phyloP scores from a whole-genome alignment of 2,797 vertebrate species.

The Sebastes itinus region DNA sequence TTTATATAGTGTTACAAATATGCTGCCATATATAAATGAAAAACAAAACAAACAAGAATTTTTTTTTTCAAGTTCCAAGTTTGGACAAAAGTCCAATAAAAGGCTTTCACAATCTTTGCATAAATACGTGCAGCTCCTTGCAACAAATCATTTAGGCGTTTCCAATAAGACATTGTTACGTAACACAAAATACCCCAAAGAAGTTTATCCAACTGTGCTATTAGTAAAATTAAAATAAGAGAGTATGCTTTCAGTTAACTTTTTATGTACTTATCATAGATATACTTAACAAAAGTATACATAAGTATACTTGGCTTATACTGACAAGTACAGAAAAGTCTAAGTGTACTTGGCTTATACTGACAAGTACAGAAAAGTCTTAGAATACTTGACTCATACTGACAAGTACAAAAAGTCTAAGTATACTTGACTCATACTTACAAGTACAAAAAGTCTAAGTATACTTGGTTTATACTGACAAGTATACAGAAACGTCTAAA shows the following conservation, averaged over 20 bases:
- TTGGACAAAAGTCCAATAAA: neutral
- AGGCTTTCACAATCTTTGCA: neutral
- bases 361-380: no score
- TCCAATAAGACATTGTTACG: neutral
- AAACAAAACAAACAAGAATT: neutral
- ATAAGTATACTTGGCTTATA: no score
- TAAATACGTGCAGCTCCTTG: neutral
- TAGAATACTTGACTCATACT: fast-evolving
- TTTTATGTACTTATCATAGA: no score
- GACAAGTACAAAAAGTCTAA: no score
- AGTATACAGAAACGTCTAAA: no score
- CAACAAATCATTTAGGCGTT: neutral
- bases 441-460: no score
- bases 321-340: no score
- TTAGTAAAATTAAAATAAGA: no score
- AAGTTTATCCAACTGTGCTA: no score
- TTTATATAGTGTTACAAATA: neutral
- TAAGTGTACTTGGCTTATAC: fast-evolving
- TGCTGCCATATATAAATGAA: neutral
- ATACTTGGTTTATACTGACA: fast-evolving
- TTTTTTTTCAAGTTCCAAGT: neutral
- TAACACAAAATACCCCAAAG: neutral
- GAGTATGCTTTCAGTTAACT: fast-evolving
- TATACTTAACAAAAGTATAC: no score
- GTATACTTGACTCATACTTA: no score